A percentile compares a stretch with the other conserved stretches of the same genome.
Conservation (phyloP, 2,113 vertebrate species). For the Atlantisia rogersi region DNA sequence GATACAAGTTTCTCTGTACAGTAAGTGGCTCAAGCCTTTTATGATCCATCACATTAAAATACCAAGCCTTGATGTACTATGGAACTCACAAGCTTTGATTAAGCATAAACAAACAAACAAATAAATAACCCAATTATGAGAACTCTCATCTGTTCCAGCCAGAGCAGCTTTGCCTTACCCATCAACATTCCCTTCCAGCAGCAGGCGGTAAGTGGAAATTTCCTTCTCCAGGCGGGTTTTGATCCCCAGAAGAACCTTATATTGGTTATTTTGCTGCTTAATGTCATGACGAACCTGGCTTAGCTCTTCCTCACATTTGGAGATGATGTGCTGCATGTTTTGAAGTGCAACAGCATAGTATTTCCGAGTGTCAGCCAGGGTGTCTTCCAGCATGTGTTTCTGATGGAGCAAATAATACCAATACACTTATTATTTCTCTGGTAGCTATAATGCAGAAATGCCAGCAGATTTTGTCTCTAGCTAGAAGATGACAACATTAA, state of each 20-base stretch:
- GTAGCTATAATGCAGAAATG: background rate
- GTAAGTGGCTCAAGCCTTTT: background rate
- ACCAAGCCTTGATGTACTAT: slow-evolving; percentile 28
- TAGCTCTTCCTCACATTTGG: slow-evolving; percentile 85
- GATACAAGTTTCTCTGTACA: background rate
- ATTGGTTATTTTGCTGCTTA: slow-evolving; percentile 86
- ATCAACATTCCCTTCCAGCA: slow-evolving; percentile 87
- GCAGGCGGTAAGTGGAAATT: slow-evolving; percentile 91
- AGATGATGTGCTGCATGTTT: slow-evolving; percentile 81
- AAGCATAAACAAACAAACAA: slow-evolving; percentile 59
- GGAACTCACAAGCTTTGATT: slow-evolving; percentile 37
- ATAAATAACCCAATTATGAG: slow-evolving; percentile 9
- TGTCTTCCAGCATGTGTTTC: slow-evolving; percentile 90
- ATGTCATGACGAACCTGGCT: slow-evolving; percentile 83
- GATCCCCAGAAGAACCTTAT: slow-evolving; percentile 88
- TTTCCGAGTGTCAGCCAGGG: slow-evolving; percentile 83
- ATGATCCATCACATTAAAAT: slow-evolving; percentile 40
- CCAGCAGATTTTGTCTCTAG: background rate
- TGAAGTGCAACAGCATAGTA: slow-evolving; percentile 84
- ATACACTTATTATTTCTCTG: background rate
- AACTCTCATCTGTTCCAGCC: background rate
- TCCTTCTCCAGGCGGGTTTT: slow-evolving; percentile 97
- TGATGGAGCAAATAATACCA: slow-evolving; percentile 61
- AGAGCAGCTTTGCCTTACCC: slow-evolving; percentile 74
- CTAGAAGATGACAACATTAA: background rate